A percentile compares a stretch with the other conserved stretches of the same genome.
These are phyloP conservation scores for Coryphaenoides rupestris DNA, from an alignment of 2,113 vertebrate species.

Conservation along the genomic window DNA sequence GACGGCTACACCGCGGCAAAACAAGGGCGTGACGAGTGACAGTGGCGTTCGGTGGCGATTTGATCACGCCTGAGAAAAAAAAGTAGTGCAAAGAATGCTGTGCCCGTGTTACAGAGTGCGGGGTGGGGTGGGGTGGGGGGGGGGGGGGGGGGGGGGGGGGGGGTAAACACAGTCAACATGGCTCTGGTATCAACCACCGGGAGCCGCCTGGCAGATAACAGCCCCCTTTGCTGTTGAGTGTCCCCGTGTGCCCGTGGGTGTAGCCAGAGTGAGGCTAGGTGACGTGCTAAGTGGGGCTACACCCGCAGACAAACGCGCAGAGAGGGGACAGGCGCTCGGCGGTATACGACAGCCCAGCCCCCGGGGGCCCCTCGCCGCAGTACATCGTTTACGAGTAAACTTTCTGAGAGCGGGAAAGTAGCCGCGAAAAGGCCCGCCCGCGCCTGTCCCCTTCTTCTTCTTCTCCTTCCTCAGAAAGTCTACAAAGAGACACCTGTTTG, in stretches of 20 bases:
- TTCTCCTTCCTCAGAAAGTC: slow-evolving; percentile 17
- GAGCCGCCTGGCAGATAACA: slow-evolving; percentile 22
- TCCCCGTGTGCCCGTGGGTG: slow-evolving; percentile 14
- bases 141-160: not conserved
- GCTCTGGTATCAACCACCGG: slow-evolving; percentile 10
- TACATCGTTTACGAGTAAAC: slow-evolving; percentile 20
- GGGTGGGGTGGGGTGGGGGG: not conserved
- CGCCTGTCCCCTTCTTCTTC: slow-evolving; percentile 12
- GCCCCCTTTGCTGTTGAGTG: slow-evolving; percentile 15
- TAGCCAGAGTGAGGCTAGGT: slow-evolving; percentile 17
- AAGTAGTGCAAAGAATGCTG: slow-evolving; percentile 23
- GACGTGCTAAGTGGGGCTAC: slow-evolving; percentile 7
- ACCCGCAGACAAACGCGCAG: too few species aligned
- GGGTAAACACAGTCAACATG: slow-evolving; percentile 27
- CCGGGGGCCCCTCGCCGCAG: slow-evolving; percentile 21
- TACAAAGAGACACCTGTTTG: slow-evolving; percentile 60
- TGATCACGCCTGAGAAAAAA: not conserved
- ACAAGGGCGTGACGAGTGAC: slow-evolving; percentile 5
- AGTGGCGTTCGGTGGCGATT: not conserved
- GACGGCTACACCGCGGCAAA: slow-evolving; percentile 2
- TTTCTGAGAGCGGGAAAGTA: slow-evolving; percentile 37
- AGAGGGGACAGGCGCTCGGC: too few species aligned
- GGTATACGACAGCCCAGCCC: slow-evolving; percentile 1
- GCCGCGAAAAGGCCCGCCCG: slow-evolving; percentile 18
- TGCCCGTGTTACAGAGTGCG: not conserved